Percentiles rank a stretch among this genome's conserved stretches.
phyloP scores from a whole-genome alignment of 1,140 invertebrate genomes.

The Euwallacea fornicatus region DNA sequence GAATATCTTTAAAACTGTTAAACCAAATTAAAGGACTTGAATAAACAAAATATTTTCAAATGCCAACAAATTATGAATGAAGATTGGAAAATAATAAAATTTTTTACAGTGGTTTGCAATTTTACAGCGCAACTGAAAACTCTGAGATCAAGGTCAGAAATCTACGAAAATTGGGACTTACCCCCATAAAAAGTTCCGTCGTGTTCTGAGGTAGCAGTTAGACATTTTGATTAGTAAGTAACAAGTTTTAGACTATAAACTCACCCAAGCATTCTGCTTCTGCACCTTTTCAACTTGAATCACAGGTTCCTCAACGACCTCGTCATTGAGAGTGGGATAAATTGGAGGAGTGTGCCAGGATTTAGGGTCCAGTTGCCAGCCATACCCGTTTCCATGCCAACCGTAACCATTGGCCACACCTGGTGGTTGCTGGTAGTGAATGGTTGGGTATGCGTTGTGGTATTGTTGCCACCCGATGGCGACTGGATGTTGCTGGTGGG shows the following conservation, averaged over 20 bases:
- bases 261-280: slow-evolving; percentile 46
- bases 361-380: slow-evolving; percentile 51
- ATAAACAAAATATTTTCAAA: too few species aligned
- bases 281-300: slow-evolving; percentile 46
- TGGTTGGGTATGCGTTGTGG: slow-evolving; percentile 48
- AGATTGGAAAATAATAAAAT: too few species aligned
- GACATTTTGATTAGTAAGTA: too few species aligned
- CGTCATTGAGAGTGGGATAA: slow-evolving; percentile 35
- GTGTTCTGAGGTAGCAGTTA: slow-evolving; percentile 5
- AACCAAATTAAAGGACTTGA: too few species aligned
- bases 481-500: slow-evolving; percentile 7
- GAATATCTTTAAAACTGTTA: too few species aligned
- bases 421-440: slow-evolving; percentile 50
- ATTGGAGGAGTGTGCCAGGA: slow-evolving; percentile 43
- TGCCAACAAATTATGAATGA: too few species aligned
- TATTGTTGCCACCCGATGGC: slow-evolving; percentile 48
- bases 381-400: slow-evolving; percentile 52
- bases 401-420: slow-evolving; percentile 51
- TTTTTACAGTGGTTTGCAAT: too few species aligned
- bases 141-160: too few species aligned
- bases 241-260: slow-evolving; percentile 7
- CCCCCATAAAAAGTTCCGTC: slow-evolving; percentile 15
- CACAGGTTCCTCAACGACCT: slow-evolving; percentile 46
- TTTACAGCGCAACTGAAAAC: too few species aligned
- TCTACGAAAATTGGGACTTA: slow-evolving; percentile 13